A percentile compares a stretch with the other conserved stretches of the same genome.
These are phyloP conservation scores for Trichechus manatus DNA, from an alignment of 2,113 vertebrate species.

Conservation along the genomic window DNA sequence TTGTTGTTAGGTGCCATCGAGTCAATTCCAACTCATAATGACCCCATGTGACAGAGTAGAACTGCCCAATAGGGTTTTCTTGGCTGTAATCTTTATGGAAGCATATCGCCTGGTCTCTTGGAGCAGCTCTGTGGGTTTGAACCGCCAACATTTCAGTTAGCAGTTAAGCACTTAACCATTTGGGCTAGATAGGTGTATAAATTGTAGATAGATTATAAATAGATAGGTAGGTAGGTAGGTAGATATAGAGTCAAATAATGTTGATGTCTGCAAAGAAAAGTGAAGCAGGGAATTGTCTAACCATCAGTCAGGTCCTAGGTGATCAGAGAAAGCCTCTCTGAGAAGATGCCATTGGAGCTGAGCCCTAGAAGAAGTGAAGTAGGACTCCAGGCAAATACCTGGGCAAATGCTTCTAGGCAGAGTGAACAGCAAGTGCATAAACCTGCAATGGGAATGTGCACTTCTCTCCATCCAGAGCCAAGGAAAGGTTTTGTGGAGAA, in stretches of 20 bases:
- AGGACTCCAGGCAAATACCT: neutral
- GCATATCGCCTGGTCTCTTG: no score
- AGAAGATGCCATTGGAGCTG: neutral
- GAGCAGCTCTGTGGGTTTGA: no score
- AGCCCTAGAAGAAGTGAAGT: neutral
- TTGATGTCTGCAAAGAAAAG: neutral
- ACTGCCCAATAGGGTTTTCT: no score
- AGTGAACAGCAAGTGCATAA: neutral
- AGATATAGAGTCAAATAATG: neutral
- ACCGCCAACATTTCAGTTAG: neutral
- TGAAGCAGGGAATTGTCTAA: neutral
- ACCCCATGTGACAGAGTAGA: neutral
- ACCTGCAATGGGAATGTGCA: neutral
- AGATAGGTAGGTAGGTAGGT: accelerated
- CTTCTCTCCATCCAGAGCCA: neutral
- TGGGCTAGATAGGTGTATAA: neutral
- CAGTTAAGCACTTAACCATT: neutral
- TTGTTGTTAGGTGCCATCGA: neutral
- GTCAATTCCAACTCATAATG: neutral
- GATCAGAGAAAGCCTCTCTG: neutral
- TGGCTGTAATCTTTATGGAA: no score
- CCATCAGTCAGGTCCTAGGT: neutral
- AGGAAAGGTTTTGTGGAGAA: neutral
- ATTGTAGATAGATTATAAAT: neutral
- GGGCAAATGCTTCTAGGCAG: neutral